Evolutionary conservation across 2,113 vertebrate species (phyloP).

Genomic region (Cyphomyrus plagiostoma): DNA sequence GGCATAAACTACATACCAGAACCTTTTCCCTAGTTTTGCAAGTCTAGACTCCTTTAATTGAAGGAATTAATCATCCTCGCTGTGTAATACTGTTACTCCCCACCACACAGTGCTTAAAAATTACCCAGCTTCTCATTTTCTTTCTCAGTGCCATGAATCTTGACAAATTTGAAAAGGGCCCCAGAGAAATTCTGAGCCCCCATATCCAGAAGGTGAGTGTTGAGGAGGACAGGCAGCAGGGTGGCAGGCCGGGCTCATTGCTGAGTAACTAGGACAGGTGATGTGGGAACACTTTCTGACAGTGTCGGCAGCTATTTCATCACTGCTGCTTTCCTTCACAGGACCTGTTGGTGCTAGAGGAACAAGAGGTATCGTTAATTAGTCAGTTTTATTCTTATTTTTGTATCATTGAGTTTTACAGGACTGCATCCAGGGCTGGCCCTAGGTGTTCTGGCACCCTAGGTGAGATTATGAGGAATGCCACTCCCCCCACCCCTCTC

Average conservation of each 20-base stretch:
- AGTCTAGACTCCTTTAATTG: neutral
- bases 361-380: conserved; percentile 78
- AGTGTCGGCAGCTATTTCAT: conserved; percentile 1
- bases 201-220: conserved; percentile 90
- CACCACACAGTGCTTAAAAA: neutral
- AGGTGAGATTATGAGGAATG: neutral
- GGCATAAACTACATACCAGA: neutral
- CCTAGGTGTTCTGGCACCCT: neutral
- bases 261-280: neutral
- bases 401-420: neutral
- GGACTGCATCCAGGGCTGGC: neutral
- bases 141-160: conserved; percentile 91
- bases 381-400: neutral
- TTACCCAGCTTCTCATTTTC: neutral
- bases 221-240: neutral
- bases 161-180: conserved; percentile 93
- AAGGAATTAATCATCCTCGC: neutral
- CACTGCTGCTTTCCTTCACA: conserved; percentile 48
- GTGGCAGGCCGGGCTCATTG: neutral
- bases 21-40: neutral
- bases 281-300: neutral
- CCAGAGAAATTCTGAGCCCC: conserved; percentile 89
- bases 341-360: conserved; percentile 96
- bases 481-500: no score
- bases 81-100: neutral